Evolutionary conservation across 2,113 vertebrate genomes (phyloP), one percentile per base, ranked within the genome.

Genomic region (Eidolon helvum): DNA sequence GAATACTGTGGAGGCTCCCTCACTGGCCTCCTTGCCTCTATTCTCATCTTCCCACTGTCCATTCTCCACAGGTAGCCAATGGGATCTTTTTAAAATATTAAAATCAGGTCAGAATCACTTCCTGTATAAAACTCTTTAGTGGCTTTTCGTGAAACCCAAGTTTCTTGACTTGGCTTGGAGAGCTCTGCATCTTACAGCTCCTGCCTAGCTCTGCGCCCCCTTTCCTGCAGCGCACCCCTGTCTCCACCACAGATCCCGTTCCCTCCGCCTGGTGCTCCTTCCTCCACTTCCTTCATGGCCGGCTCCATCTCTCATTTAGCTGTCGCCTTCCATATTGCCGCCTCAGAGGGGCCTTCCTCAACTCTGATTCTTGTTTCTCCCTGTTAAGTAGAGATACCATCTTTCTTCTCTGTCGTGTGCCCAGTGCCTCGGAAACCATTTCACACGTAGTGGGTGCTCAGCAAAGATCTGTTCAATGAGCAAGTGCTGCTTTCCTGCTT

Each of bases 191-290:
- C 10, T 18, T 65, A 16, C 0, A 22, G 69, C 19, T 28, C 38
- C 74, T 90, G 35, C 55, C 65, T 59, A 12, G 6, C 63, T 19
- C 0, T 38, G 33, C 48, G 8, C 48, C 48, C 48, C 7, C 12
- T 86, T 69, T 35, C 38, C 35, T 79, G 10, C 10, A 4, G 10
- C 8, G 45, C 10, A n/a, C 30, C 35, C 14, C 24, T 19, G 22
- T 57, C 19, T 18, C 11, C 57, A 11, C 33, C 3, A 0, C 0
- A 3, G 30, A 26, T 33, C 28, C 71, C 1, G 0, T 45, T 12
- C 55, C 55, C 57, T 86, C n/a, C 40, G 78, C 40, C 43, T 65
- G 43, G 10, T 7, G 14, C 2, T 26, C 6, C 55, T 77, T 7
- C 63, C 21, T 71, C 28, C 5, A 1, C 21, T 85, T 26, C 59